These are phyloP conservation scores for Eledone cirrhosa DNA, from an alignment of 2,888 invertebrate species.

Conservation along the genomic window DNA sequence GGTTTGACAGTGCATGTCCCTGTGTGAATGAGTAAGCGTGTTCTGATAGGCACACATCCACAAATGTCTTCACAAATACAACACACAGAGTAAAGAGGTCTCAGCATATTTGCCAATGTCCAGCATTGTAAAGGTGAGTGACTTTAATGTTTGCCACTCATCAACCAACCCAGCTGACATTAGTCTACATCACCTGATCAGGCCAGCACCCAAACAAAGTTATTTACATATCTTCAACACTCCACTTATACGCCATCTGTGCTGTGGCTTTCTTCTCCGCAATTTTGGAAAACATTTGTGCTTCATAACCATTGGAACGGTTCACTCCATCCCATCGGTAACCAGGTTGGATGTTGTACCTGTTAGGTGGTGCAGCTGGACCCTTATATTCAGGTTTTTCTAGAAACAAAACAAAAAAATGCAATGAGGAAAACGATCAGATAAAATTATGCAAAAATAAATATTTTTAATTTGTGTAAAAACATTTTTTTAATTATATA, in stretches of 20 bases:
- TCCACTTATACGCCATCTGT: slow-evolving; percentile 93
- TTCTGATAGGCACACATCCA: too few relatives aligned
- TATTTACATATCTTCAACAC: slow-evolving; percentile 88
- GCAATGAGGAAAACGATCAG: too few relatives aligned
- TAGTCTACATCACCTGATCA: neutral
- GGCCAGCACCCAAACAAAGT: neutral
- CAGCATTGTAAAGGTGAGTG: neutral
- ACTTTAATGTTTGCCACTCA: neutral
- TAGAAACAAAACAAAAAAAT: slow-evolving; percentile 39
- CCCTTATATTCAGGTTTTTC: slow-evolving; percentile 77
- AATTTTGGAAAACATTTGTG: slow-evolving; percentile 76
- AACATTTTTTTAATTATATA: too few relatives aligned
- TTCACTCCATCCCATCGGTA: slow-evolving; percentile 99
- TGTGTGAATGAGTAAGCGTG: too few relatives aligned
- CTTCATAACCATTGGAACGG: slow-evolving; percentile 95
- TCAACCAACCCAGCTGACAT: neutral
- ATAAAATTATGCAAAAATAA: too few relatives aligned
- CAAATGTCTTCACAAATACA: too few relatives aligned
- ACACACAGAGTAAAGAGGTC: too few relatives aligned
- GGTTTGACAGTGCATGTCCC: too few relatives aligned
- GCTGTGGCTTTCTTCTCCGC: slow-evolving; percentile 74
- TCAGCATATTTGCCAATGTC: neutral
- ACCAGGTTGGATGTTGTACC: slow-evolving; percentile 91
- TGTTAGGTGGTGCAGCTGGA: slow-evolving; percentile 83
- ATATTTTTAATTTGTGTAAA: too few relatives aligned